These are phyloP conservation scores for Aleiodes sp. DNA, from an alignment of 1,140 invertebrate genomes.

Conservation along the genomic window DNA sequence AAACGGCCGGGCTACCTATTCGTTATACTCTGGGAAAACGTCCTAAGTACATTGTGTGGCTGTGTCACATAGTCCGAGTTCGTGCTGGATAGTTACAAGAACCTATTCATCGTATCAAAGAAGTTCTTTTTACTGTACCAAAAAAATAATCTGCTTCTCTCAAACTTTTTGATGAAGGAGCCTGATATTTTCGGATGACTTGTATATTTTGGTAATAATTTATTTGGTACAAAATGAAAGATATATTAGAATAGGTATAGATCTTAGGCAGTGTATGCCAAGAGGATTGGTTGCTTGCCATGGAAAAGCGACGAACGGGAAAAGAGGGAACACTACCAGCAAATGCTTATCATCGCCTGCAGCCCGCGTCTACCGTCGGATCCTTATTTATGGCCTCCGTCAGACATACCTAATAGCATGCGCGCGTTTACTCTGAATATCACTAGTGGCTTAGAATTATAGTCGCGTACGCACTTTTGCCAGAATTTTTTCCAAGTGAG, in stretches of 20 bases:
- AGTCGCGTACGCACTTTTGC: slow-evolving; percentile 46
- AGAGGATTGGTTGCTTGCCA: slow-evolving; percentile 23
- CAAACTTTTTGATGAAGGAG: no score
- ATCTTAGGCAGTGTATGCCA: slow-evolving; percentile 13
- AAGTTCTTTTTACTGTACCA: background rate
- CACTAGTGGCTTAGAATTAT: slow-evolving; percentile 44
- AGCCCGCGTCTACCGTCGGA: slow-evolving; percentile 61
- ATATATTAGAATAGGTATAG: slow-evolving; percentile 18
- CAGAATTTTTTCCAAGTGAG: background rate
- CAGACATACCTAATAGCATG: slow-evolving; percentile 39
- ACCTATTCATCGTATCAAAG: slow-evolving; percentile 20
- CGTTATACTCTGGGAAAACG: slow-evolving; percentile 55
- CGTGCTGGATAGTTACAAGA: slow-evolving; percentile 37
- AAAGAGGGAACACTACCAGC: slow-evolving; percentile 40
- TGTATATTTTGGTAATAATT: background rate
- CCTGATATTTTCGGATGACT: background rate
- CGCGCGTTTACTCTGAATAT: slow-evolving; percentile 52
- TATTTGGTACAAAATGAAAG: slow-evolving; percentile 3
- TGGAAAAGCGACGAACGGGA: slow-evolving; percentile 11
- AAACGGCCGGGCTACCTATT: slow-evolving; percentile 53
- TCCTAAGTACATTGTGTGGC: slow-evolving; percentile 45
- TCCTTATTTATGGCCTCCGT: slow-evolving; percentile 64
- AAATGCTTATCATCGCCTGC: slow-evolving; percentile 62
- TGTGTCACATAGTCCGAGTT: slow-evolving; percentile 47
- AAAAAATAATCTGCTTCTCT: background rate